phyloP scores from a whole-genome alignment of 2,113 vertebrate species.

The Rhinogobius similis region DNA sequence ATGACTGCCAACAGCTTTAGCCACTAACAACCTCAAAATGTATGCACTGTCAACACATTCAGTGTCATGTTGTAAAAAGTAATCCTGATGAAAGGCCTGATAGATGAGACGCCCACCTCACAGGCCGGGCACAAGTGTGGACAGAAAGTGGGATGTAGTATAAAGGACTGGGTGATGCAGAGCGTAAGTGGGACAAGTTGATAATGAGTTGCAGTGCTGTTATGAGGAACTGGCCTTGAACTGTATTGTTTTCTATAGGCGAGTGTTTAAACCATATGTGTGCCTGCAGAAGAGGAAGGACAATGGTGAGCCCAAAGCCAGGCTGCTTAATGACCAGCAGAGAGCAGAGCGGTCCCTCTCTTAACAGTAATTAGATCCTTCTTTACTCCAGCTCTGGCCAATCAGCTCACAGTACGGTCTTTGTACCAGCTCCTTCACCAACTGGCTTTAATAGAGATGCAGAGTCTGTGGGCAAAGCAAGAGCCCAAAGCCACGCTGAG shows the following conservation, averaged over 20 bases:
- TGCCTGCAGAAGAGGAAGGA: conserved; percentile 24
- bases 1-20: conserved; percentile 16
- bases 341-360: conserved; percentile 34
- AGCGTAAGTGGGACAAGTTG: conserved; percentile 4
- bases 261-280: conserved; percentile 20
- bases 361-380: conserved; percentile 49
- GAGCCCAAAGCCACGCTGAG: conserved; percentile 1
- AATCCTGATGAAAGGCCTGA: conserved; percentile 23
- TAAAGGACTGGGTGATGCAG: conserved; percentile 6
- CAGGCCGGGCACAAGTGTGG: conserved; percentile 14
- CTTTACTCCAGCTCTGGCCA: conserved; percentile 41
- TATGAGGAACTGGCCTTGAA: conserved; percentile 17
- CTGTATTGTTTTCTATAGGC: conserved; percentile 16
- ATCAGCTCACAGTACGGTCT: conserved; percentile 55
- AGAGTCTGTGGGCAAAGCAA: conserved; percentile 9
- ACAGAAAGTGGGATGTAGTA: neutral
- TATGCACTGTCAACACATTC: conserved; percentile 10
- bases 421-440: conserved; percentile 49
- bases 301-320: conserved; percentile 34
- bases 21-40: conserved; percentile 5
- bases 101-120: conserved; percentile 13
- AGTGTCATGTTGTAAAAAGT: conserved; percentile 13
- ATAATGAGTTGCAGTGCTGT: conserved; percentile 8
- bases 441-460: conserved; percentile 52
- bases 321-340: conserved; percentile 31